These are phyloP conservation scores for Pampusana beccarii DNA, from an alignment of 2,113 vertebrate genomes.

Conservation along the genomic window DNA sequence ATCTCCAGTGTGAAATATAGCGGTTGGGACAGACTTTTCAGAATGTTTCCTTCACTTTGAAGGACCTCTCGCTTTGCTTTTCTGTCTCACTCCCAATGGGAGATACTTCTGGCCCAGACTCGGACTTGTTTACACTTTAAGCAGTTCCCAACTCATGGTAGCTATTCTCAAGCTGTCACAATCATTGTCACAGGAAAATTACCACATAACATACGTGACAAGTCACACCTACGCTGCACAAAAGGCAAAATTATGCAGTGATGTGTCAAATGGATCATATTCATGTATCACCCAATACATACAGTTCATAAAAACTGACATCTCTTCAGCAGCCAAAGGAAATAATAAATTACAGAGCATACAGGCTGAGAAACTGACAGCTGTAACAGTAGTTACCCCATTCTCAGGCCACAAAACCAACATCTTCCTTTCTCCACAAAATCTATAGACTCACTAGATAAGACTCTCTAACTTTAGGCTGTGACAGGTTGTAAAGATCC, in stretches of 20 bases:
- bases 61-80: background rate
- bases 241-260: slow-evolving; percentile 37
- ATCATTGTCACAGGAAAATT: slow-evolving; percentile 36
- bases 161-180: slow-evolving; percentile 11
- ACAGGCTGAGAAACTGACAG: background rate
- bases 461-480: background rate
- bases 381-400: background rate
- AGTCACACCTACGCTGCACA: slow-evolving; percentile 35
- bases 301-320: background rate
- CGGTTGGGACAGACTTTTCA: background rate
- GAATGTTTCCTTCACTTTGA: background rate
- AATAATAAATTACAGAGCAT: background rate
- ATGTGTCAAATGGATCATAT: slow-evolving; percentile 34
- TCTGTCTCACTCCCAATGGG: background rate
- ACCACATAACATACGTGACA: background rate
- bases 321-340: background rate
- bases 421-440: background rate
- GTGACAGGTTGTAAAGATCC: background rate
- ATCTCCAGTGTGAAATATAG: background rate
- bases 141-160: background rate
- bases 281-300: background rate
- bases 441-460: background rate
- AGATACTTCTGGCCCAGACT: background rate
- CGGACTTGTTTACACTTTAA: background rate
- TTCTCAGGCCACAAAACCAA: background rate